These are phyloP conservation scores for Dasyurus viverrinus DNA, from an alignment of 2,113 vertebrate genomes.

Conservation along the genomic window DNA sequence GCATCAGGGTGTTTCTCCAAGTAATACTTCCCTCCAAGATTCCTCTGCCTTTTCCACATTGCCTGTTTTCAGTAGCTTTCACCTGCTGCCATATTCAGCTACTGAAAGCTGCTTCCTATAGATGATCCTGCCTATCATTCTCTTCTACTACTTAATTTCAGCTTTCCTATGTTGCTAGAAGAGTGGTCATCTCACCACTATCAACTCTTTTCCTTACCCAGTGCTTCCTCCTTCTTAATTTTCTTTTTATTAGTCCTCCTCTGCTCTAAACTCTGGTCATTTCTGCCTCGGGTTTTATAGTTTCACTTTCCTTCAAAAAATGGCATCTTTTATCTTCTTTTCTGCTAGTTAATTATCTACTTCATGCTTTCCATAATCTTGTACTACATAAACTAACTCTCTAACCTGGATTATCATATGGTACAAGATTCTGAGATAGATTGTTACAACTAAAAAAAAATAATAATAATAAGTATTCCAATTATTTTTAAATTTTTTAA, in stretches of 20 bases:
- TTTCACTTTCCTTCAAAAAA: background rate
- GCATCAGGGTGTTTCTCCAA: background rate
- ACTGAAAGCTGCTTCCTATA: background rate
- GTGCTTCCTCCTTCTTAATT: background rate
- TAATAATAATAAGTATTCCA: background rate
- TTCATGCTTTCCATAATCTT: background rate
- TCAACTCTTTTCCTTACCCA: background rate
- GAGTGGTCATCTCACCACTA: background rate
- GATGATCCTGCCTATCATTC: background rate
- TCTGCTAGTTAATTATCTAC: background rate
- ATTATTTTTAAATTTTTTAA: background rate
- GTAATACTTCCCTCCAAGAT: no score
- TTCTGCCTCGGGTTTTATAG: background rate
- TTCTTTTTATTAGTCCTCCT: background rate
- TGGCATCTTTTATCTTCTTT: background rate
- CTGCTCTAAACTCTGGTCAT: background rate
- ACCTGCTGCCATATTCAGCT: background rate
- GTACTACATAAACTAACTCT: background rate
- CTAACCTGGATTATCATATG: background rate
- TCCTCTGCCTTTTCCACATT: background rate
- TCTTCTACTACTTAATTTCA: background rate
- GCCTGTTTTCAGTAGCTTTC: background rate
- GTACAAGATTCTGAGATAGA: background rate
- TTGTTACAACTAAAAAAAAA: background rate
- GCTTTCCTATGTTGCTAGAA: background rate